A percentile compares a stretch with the other conserved stretches of the same genome.
phyloP scores from a whole-genome alignment of 2,888 invertebrate genomes.

The Rutpela maculata region DNA sequence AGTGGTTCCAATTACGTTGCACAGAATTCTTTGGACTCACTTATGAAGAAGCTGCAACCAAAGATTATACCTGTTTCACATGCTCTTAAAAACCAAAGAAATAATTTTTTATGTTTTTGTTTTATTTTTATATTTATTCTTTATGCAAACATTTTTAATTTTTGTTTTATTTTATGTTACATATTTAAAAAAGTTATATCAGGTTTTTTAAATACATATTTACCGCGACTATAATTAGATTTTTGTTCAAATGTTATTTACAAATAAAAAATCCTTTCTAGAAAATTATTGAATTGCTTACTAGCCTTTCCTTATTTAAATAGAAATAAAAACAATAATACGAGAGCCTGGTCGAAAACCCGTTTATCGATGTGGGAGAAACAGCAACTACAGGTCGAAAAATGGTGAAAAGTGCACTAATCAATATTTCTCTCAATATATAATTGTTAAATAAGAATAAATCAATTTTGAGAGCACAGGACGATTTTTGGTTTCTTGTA shows the following conservation, averaged over 20 bases:
- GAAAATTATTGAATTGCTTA: background rate
- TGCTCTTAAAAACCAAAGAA: too few relatives aligned
- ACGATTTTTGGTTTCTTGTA: too few relatives aligned
- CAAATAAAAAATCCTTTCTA: background rate
- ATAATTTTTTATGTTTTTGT: background rate
- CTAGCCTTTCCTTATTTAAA: background rate
- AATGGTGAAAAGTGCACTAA: background rate
- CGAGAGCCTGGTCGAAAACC: background rate
- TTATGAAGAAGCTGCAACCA: too few relatives aligned
- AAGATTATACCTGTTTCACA: too few relatives aligned
- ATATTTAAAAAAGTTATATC: background rate
- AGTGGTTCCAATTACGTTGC: too few relatives aligned
- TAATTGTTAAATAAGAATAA: too few relatives aligned
- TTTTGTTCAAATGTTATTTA: background rate
- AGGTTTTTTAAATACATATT: background rate
- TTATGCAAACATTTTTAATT: too few relatives aligned
- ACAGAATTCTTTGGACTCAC: too few relatives aligned
- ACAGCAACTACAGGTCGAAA: background rate
- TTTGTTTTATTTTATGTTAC: background rate
- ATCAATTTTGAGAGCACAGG: too few relatives aligned
- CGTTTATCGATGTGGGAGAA: background rate
- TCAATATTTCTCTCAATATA: background rate
- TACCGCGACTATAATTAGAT: background rate
- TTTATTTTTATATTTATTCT: too few relatives aligned
- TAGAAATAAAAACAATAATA: background rate